Evolutionary conservation across 1,140 invertebrate genomes (phyloP).

Genomic region (Onthophagus taurus): DNA sequence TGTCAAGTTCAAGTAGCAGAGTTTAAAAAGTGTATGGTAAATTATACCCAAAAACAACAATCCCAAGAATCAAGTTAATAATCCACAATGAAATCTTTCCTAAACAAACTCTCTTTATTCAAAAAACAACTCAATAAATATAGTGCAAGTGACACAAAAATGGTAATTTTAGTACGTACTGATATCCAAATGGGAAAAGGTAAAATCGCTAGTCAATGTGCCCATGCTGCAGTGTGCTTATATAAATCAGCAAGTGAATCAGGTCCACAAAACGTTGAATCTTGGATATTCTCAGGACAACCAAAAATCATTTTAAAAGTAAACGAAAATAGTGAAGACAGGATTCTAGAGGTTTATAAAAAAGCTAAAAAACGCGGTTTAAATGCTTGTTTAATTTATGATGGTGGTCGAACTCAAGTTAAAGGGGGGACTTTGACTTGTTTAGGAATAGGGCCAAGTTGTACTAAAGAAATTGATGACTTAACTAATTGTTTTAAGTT

Average conservation of each 20-base stretch:
- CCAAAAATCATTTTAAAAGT: slow-evolving; percentile 62
- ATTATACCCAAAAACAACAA: slow-evolving; percentile 36
- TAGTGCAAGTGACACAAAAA: slow-evolving; percentile 41
- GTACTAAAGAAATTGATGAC: slow-evolving; percentile 50
- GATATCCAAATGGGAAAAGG: slow-evolving; percentile 75
- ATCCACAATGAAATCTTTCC: neutral
- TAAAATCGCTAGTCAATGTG: slow-evolving; percentile 74
- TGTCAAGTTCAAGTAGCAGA: slow-evolving; percentile 73
- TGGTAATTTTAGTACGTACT: slow-evolving; percentile 65
- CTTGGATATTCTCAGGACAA: slow-evolving; percentile 61
- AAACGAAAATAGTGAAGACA: slow-evolving; percentile 41
- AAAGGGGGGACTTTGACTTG: slow-evolving; percentile 57
- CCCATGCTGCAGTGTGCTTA: slow-evolving; percentile 64
- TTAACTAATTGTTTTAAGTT: slow-evolving; percentile 59
- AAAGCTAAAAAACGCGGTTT: slow-evolving; percentile 48
- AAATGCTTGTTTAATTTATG: slow-evolving; percentile 53
- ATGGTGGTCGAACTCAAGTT: slow-evolving; percentile 72
- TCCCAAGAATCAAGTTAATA: no score
- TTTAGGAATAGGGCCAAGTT: slow-evolving; percentile 66
- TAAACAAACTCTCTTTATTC: neutral
- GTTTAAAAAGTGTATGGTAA: slow-evolving; percentile 68
- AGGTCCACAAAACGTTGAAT: slow-evolving; percentile 41
- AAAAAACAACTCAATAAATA: neutral
- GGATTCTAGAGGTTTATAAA: slow-evolving; percentile 41
- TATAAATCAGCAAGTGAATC: slow-evolving; percentile 45